These are phyloP conservation scores for Nerophis ophidion DNA, from an alignment of 2,113 vertebrate genomes.

Conservation along the genomic window DNA sequence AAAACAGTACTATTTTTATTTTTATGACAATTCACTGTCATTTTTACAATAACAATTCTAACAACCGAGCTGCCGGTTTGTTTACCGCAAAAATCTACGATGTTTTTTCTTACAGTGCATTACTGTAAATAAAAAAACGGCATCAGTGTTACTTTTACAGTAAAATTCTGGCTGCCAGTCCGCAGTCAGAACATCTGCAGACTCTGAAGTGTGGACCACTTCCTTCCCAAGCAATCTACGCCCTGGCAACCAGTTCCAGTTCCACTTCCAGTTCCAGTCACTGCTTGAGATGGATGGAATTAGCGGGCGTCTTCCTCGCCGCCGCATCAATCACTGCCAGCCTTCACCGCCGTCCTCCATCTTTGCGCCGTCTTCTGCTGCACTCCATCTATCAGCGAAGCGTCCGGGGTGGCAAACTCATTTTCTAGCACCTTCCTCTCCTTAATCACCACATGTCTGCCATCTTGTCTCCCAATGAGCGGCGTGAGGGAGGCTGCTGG, in stretches of 20 bases:
- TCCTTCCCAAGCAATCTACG: conserved; percentile 64
- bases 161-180: no score
- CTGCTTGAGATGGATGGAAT: conserved; percentile 71
- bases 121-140: no score
- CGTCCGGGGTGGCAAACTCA: conserved; percentile 52
- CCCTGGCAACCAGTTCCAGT: conserved; percentile 62
- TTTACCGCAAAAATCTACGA: no score
- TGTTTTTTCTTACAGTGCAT: no score
- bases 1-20: no score
- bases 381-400: conserved; percentile 66
- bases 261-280: conserved; percentile 65
- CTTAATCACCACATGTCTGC: conserved; percentile 49
- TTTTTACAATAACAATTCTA: no score
- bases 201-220: conserved; percentile 34
- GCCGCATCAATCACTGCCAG: conserved; percentile 64
- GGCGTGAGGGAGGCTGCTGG: conserved; percentile 4
- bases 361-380: conserved; percentile 61
- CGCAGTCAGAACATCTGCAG: no score
- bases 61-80: no score
- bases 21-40: no score
- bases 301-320: conserved; percentile 60
- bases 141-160: no score
- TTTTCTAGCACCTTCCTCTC: conserved; percentile 60
- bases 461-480: conserved; percentile 28
- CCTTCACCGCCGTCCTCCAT: conserved; percentile 63